phyloP scores from a whole-genome alignment of 2,797 vertebrate genomes.

The Cichlasoma orientale region DNA sequence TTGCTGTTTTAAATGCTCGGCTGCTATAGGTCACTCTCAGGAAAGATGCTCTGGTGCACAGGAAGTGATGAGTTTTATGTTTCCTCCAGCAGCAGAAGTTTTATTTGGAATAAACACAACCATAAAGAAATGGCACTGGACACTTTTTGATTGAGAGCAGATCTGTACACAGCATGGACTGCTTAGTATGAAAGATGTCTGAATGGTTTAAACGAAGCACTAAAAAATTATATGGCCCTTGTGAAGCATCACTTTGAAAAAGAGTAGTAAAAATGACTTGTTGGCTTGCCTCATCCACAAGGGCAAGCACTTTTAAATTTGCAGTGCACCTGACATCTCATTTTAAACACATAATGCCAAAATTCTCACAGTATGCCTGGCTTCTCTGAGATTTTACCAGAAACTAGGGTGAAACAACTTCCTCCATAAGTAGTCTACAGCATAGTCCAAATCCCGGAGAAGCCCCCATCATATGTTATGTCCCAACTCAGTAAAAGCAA shows the following conservation, averaged over 20 bases:
- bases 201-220: not conserved
- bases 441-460: not conserved
- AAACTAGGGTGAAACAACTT: not conserved
- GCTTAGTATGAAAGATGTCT: not conserved
- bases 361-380: not conserved
- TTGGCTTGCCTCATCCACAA: not conserved
- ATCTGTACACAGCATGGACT: not conserved
- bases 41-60: constrained; percentile 1
- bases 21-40: constrained; percentile 18
- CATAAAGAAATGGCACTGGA: not conserved
- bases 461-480: not conserved
- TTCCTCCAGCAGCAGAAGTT: not conserved
- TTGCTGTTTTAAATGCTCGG: constrained; percentile 36
- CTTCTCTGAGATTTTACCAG: not conserved
- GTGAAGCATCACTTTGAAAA: constrained; percentile 1
- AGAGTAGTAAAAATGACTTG: not conserved
- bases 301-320: not conserved
- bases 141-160: not conserved
- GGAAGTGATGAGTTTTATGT: constrained; percentile 33
- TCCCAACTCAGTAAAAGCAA: not conserved
- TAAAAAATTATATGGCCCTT: not conserved
- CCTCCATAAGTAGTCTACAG: not conserved
- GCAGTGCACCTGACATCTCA: not conserved
- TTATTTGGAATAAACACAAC: constrained; percentile 29
- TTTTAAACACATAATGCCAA: not conserved